phyloP scores from a whole-genome alignment of 2,888 invertebrate genomes.

The Auanema freiburgensis region DNA sequence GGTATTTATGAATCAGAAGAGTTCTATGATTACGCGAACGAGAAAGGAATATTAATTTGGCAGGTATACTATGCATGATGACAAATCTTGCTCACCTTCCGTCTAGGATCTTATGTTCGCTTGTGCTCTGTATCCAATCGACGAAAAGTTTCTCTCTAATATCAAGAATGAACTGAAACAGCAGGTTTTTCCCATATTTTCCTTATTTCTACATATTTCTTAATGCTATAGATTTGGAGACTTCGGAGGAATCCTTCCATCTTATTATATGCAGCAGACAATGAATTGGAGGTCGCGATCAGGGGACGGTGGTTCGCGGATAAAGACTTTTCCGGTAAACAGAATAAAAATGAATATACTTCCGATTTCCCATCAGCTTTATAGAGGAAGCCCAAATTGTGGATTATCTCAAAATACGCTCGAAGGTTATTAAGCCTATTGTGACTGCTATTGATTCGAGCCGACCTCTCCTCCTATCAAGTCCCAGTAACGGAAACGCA shows the following conservation, averaged over 20 bases:
- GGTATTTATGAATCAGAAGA: conserved; percentile 87
- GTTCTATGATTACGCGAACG: conserved; percentile 74
- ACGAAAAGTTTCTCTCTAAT: conserved; percentile 74
- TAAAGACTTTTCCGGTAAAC: conserved; percentile 21
- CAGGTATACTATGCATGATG: conserved; percentile 69
- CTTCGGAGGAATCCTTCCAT: conserved; percentile 84
- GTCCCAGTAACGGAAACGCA: conserved; percentile 81
- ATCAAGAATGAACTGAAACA: conserved; percentile 75
- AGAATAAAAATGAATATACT: neutral
- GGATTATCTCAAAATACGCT: conserved; percentile 74
- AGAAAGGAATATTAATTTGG: conserved; percentile 87
- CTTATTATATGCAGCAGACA: conserved; percentile 88
- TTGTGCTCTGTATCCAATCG: conserved; percentile 87
- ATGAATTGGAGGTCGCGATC: conserved; percentile 88
- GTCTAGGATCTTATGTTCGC: conserved; percentile 86
- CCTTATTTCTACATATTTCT: no score
- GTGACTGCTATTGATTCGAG: conserved; percentile 72
- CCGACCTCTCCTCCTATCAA: conserved; percentile 80
- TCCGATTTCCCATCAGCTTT: neutral
- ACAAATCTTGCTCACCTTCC: neutral
- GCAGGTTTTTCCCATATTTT: conserved; percentile 33
- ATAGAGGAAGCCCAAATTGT: conserved; percentile 35
- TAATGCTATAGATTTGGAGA: conserved; percentile 38
- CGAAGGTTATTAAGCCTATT: conserved; percentile 75
- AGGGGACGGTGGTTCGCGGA: conserved; percentile 37